These are phyloP conservation scores for Bombus sylvicola DNA, from an alignment of 1,140 invertebrate species.

Conservation along the genomic window DNA sequence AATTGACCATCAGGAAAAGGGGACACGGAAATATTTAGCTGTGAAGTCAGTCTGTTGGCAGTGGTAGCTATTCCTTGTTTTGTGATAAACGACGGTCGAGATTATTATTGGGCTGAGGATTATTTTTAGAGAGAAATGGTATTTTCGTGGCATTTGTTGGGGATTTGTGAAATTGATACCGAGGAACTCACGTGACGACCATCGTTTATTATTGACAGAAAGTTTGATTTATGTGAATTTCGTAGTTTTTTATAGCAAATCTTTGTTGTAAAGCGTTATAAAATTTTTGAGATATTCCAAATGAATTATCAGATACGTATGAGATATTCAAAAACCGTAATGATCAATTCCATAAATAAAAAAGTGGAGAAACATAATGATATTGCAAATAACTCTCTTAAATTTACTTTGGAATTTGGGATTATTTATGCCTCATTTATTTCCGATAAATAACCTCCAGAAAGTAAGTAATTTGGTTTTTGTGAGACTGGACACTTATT, in stretches of 20 bases:
- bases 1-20: background rate
- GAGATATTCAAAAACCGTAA: no score
- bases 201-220: no score
- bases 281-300: no score
- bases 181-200: background rate
- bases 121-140: conserved; percentile 21
- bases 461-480: no score
- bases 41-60: conserved; percentile 17
- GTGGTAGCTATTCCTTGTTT: conserved; percentile 11
- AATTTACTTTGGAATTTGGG: no score
- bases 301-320: no score
- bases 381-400: no score
- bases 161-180: background rate
- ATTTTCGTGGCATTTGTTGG: background rate
- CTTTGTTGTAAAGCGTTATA: background rate
- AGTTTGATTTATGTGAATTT: background rate
- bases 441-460: no score
- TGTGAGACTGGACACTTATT: no score
- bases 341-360: no score
- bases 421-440: no score
- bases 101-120: conserved; percentile 19
- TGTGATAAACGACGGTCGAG: conserved; percentile 6
- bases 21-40: conserved; percentile 4
- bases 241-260: background rate
- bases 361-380: no score